A percentile compares a stretch with the other conserved stretches of the same genome.
Conservation (phyloP, 1,140 invertebrate species). For the Procambarus virginalis region DNA sequence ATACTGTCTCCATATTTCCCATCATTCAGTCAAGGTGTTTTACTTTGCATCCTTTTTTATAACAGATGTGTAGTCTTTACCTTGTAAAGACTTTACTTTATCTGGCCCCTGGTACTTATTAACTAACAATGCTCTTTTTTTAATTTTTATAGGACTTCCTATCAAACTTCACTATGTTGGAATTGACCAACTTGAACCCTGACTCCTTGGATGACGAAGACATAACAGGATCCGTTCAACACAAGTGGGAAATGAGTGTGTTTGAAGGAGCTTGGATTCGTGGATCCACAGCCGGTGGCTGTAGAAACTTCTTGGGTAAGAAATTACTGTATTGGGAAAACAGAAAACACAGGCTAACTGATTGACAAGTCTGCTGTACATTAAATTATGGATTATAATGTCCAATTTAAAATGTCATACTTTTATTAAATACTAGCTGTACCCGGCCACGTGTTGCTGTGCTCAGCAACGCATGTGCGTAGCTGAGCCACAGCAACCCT, state of each 20-base stretch:
- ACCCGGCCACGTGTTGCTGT: no score
- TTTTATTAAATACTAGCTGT: no score
- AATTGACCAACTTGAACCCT: constrained; percentile 97
- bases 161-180: constrained; percentile 78
- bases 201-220: constrained; percentile 90
- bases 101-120: not conserved
- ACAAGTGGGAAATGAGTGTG: constrained; percentile 91
- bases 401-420: no score
- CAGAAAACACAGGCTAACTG: not conserved
- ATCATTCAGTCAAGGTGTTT: not conserved
- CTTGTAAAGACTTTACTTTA: not conserved
- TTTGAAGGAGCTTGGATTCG: constrained; percentile 95
- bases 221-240: constrained; percentile 74
- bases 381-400: no score
- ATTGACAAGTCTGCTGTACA: no score
- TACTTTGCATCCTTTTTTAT: no score
- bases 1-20: not conserved
- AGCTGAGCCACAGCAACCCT: no score
- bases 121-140: not conserved
- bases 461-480: no score
- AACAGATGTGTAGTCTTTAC: no score
- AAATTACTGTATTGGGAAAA: not conserved
- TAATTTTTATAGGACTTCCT: constrained; percentile 64
- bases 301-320: constrained; percentile 89
- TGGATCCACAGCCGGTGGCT: constrained; percentile 96